These are phyloP conservation scores for Penaeus japonicus DNA, from an alignment of 1,140 invertebrate species.

Conservation along the genomic window DNA sequence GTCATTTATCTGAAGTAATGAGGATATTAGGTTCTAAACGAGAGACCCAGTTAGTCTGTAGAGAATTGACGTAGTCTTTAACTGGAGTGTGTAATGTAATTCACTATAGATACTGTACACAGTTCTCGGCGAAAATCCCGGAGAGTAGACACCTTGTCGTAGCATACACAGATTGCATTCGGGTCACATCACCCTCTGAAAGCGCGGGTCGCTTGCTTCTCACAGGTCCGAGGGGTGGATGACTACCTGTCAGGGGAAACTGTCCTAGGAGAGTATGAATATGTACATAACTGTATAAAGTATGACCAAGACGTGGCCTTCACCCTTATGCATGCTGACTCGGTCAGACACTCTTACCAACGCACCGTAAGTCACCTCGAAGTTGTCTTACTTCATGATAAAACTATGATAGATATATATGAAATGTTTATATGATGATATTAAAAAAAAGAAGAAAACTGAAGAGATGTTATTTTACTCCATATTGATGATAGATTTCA, in stretches of 20 bases:
- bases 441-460: too few species aligned
- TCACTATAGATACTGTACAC: neutral
- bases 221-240: slow-evolving; percentile 79
- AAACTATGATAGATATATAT: too few species aligned
- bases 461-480: too few species aligned
- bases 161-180: neutral
- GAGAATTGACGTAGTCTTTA: neutral
- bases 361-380: slow-evolving; percentile 71
- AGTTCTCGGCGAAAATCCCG: neutral
- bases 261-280: slow-evolving; percentile 86
- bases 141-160: neutral
- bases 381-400: neutral
- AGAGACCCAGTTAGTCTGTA: neutral
- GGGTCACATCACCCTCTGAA: neutral
- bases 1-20: slow-evolving; percentile 44
- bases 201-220: slow-evolving; percentile 42
- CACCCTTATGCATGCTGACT: slow-evolving; percentile 73
- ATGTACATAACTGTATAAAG: slow-evolving; percentile 93
- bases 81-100: neutral
- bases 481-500: neutral
- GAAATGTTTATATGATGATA: too few species aligned
- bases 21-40: neutral
- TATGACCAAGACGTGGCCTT: slow-evolving; percentile 89
- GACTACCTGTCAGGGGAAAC: slow-evolving; percentile 74
- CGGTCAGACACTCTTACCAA: slow-evolving; percentile 73